Evolutionary conservation across 2,113 vertebrate species (phyloP).

Genomic region (Coreoperca whiteheadi): DNA sequence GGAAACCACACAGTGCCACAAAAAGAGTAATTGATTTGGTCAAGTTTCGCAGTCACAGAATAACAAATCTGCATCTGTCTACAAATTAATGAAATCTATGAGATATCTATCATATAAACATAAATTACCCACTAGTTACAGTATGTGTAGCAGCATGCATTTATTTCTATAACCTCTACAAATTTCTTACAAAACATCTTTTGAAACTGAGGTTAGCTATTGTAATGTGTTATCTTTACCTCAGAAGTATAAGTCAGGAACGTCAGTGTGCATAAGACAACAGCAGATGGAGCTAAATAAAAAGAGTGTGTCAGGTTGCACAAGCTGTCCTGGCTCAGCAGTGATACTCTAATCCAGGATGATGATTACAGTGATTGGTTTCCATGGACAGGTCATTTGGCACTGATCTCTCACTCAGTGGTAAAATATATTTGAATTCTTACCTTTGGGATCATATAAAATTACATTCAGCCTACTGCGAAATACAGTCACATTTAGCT

Average conservation of each 20-base stretch:
- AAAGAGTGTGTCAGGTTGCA: background rate
- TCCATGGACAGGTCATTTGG: background rate
- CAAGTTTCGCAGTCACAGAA: background rate
- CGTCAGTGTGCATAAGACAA: slow-evolving; percentile 26
- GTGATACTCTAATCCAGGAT: background rate
- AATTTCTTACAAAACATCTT: background rate
- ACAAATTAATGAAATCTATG: background rate
- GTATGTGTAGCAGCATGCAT: background rate
- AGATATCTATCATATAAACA: background rate
- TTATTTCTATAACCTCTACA: background rate
- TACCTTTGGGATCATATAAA: background rate
- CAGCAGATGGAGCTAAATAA: slow-evolving; percentile 73
- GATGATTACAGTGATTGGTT: slow-evolving; percentile 10
- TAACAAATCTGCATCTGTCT: background rate
- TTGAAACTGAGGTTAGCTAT: background rate
- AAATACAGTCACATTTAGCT: background rate
- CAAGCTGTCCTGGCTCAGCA: background rate
- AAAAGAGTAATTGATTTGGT: slow-evolving; percentile 49
- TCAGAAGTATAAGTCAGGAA: background rate
- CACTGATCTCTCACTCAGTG: background rate
- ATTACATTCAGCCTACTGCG: background rate
- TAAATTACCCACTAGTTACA: background rate
- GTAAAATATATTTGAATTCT: background rate
- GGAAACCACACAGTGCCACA: slow-evolving; percentile 26
- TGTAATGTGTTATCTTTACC: background rate